These are phyloP conservation scores for Channa striata DNA, from an alignment of 2,797 vertebrate species.

Conservation along the genomic window DNA sequence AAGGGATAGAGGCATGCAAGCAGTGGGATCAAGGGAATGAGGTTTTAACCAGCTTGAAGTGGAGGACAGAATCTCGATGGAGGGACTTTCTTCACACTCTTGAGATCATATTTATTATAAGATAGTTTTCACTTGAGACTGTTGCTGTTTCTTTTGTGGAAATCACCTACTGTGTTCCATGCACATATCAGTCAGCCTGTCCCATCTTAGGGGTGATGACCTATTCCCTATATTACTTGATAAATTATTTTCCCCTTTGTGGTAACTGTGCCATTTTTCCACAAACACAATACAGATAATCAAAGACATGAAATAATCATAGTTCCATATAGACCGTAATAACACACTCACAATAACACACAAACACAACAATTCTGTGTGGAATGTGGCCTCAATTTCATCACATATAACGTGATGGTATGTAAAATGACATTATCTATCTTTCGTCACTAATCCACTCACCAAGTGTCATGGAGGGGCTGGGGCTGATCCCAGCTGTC, in stretches of 20 bases:
- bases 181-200: slow-evolving; percentile 47
- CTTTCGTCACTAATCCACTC: too few relatives aligned
- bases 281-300: slow-evolving; percentile 10
- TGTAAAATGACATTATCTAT: too few relatives aligned
- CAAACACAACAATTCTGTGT: slow-evolving; percentile 6
- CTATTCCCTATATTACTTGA: slow-evolving; percentile 39
- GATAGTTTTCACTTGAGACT: slow-evolving; percentile 44
- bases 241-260: slow-evolving; percentile 12
- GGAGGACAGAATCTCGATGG: slow-evolving; percentile 45
- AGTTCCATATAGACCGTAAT: slow-evolving; percentile 8
- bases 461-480: too few relatives aligned
- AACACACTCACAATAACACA: slow-evolving; percentile 34
- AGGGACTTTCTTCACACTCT: slow-evolving; percentile 65
- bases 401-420: slow-evolving; percentile 42
- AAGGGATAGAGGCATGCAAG: slow-evolving; percentile 52
- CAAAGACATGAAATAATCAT: background rate
- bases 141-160: slow-evolving; percentile 53
- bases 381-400: slow-evolving; percentile 46
- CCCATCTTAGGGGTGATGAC: slow-evolving; percentile 28
- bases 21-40: slow-evolving; percentile 49
- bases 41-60: slow-evolving; percentile 46
- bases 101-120: slow-evolving; percentile 48
- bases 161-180: slow-evolving; percentile 66
- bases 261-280: slow-evolving; percentile 13
- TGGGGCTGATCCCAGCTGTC: too few relatives aligned